These are phyloP conservation scores for Chlamydotis undulata DNA, from an alignment of 2,113 vertebrate species.

Conservation along the genomic window DNA sequence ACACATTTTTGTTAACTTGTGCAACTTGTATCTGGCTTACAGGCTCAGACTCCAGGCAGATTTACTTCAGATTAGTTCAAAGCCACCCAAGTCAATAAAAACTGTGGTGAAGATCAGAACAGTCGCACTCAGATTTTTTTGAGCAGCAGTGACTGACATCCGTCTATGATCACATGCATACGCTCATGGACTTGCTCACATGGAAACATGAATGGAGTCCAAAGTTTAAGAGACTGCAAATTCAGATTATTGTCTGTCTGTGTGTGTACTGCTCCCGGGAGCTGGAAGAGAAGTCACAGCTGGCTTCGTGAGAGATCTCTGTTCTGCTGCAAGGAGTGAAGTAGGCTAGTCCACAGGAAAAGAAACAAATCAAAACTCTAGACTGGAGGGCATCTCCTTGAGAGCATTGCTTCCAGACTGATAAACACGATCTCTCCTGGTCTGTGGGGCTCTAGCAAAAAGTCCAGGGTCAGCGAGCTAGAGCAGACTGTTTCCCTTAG, in stretches of 20 bases:
- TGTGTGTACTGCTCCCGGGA: not conserved
- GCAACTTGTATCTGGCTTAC: not conserved
- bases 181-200: rapidly evolving
- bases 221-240: not conserved
- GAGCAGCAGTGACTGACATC: not conserved
- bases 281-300: not conserved
- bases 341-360: not conserved
- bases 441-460: not conserved
- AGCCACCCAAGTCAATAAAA: not conserved
- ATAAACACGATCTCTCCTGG: not conserved
- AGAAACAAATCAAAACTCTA: not conserved
- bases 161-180: not conserved
- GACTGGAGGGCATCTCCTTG: not conserved
- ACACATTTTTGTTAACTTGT: not conserved
- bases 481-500: not conserved
- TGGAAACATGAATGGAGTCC: not conserved
- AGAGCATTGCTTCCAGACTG: not conserved
- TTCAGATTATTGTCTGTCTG: not conserved
- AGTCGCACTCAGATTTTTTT: not conserved
- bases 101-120: not conserved
- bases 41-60: not conserved
- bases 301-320: not conserved
- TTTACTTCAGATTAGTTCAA: not conserved
- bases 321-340: not conserved
- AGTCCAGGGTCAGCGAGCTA: not conserved